Base-by-base conservation (phyloP, 1,140 invertebrate species). In the Drosophila santomea region DNA sequence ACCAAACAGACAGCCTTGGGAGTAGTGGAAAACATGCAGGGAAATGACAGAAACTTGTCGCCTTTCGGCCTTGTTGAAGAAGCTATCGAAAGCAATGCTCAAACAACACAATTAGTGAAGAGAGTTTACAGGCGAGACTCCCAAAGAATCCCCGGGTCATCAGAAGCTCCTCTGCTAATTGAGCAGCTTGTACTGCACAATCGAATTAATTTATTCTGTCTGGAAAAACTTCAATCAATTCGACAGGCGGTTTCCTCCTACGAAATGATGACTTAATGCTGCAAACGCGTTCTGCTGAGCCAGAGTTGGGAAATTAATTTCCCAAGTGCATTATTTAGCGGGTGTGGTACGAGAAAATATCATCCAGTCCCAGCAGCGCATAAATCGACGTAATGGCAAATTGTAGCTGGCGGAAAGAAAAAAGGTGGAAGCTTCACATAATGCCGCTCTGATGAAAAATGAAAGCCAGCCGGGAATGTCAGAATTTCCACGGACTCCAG, bases 21-120 rank as follows among this genome's bases (percentile, higher is more conserved):
- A 72, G 55, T 32, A 52, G 32, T 15, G 43, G 15, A 52, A 41
- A 62, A 64, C 83, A 83, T 83, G 83, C 61, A 69, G 66, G 79
- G 61, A 88, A 88, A 89, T 88, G 83, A 84, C 84, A 77, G 54
- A 88, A 76, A 57, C 79, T 83, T 88, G 83, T 88, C 83, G 84
- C 67, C 72, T 61, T 55, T 75, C 50, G 66, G 69, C 66, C 74
- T 48, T 44, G 47, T 39, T 39, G 38, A 51, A 51, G 35, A 50
- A 54, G 74, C 59, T 51, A 74, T 64, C 59, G 50, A 35, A 50
- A 60, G 50, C 43, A 43, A 36, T 78, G 74, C 79, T 62, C 74
- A 68, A 63, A 66, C 80, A 79, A 79, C 75, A 76, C 56, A 89
- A 86, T 89, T 86, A 89, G 84, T 63, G 54, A 39, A 64, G 83